phyloP scores from a whole-genome alignment of 2,113 vertebrate genomes.

The Rhinogobius similis region DNA sequence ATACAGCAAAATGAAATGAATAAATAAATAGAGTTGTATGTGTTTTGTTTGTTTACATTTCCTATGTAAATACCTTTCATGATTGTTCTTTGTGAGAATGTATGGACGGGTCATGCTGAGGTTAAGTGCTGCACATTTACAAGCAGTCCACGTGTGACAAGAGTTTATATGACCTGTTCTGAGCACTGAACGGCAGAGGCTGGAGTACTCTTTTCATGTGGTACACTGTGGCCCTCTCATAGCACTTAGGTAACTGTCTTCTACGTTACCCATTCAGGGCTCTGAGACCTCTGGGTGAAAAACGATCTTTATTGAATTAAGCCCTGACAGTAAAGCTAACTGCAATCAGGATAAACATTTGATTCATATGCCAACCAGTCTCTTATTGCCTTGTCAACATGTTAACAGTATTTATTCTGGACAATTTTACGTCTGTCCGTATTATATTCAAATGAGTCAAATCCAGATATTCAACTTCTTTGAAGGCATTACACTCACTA shows the following conservation, averaged over 20 bases:
- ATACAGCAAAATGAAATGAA: no score
- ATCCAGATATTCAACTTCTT: slow-evolving; percentile 48
- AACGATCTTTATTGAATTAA: slow-evolving; percentile 70
- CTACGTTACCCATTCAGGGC: slow-evolving; percentile 43
- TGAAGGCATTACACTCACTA: slow-evolving; percentile 39
- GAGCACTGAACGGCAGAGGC: slow-evolving; percentile 42
- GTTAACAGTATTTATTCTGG: slow-evolving; percentile 34
- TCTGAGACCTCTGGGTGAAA: slow-evolving; percentile 31
- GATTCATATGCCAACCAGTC: slow-evolving; percentile 45
- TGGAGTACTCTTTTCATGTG: slow-evolving; percentile 51
- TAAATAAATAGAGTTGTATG: neutral
- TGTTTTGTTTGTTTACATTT: neutral
- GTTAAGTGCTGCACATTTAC: slow-evolving; percentile 27
- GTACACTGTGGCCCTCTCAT: slow-evolving; percentile 41
- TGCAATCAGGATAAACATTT: slow-evolving; percentile 39
- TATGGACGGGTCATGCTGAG: slow-evolving; percentile 26
- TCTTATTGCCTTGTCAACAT: slow-evolving; percentile 33
- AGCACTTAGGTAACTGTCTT: slow-evolving; percentile 51
- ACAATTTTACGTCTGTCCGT: slow-evolving; percentile 26
- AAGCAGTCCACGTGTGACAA: slow-evolving; percentile 36
- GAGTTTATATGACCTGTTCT: slow-evolving; percentile 31
- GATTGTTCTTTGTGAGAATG: slow-evolving; percentile 12
- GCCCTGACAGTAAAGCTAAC: slow-evolving; percentile 52
- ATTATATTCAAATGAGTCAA: slow-evolving; percentile 45
- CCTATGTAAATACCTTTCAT: slow-evolving; percentile 13